Conservation (phyloP, 2,797 vertebrate species). For the Ceryle rudis region DNA sequence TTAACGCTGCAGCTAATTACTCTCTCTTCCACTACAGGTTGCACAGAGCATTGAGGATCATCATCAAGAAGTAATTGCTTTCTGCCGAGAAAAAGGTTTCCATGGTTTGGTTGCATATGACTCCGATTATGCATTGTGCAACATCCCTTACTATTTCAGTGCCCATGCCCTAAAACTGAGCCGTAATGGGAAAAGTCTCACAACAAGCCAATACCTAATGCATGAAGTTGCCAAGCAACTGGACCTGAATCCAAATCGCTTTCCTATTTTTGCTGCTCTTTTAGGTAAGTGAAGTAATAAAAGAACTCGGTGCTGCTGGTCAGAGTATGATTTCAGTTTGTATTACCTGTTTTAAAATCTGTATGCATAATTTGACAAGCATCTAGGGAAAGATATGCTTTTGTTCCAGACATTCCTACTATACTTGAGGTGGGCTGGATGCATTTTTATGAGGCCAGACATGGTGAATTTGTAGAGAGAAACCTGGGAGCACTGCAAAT, state of each 20-base stretch:
- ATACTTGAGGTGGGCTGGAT: background rate
- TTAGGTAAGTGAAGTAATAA: conserved; percentile 85
- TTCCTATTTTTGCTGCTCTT: conserved; percentile 95
- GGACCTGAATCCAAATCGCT: conserved; percentile 92
- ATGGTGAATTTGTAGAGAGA: background rate
- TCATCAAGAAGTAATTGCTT: conserved; percentile 95
- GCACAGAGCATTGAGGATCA: conserved; percentile 97
- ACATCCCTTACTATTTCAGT: conserved; percentile 96
- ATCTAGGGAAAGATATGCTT: background rate
- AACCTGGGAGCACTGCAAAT: background rate
- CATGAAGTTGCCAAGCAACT: conserved; percentile 96
- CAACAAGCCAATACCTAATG: conserved; percentile 97
- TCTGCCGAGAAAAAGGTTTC: conserved; percentile 93
- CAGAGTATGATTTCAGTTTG: background rate
- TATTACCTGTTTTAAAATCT: background rate
- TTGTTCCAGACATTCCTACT: background rate
- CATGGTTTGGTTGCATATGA: conserved; percentile 95
- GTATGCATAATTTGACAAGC: background rate
- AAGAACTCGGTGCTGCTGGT: background rate
- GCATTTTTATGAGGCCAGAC: background rate
- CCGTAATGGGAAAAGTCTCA: conserved; percentile 96
- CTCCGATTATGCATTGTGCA: conserved; percentile 95
- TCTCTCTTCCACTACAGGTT: conserved; percentile 81
- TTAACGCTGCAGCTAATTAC: conserved; percentile 46
- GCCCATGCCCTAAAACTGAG: conserved; percentile 96